Evolutionary conservation across 2,888 invertebrate genomes (phyloP), one percentile per base, ranked within the genome.

Genomic region (Apotomis capreana): DNA sequence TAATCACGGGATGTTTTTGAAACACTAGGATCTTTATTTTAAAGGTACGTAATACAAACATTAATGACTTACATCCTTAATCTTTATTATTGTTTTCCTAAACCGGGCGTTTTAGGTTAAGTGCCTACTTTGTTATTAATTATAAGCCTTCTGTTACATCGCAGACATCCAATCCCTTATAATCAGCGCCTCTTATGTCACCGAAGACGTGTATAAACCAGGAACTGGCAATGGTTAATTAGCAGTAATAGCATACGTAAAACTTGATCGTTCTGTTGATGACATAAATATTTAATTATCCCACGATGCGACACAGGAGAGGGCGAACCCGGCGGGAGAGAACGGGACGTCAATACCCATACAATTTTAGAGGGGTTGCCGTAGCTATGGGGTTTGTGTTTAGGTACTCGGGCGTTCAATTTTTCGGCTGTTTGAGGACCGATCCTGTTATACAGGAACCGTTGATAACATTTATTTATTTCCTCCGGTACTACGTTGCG

Each of bases 251-350:
- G 71, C 44, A 61, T 68, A 62, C 61, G 63, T 70, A 65, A 61
- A 63, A 60, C 59, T 67, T 63, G 67, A 72, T 72, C 68, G 68
- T 59, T 72, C 59, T 70, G 69, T 73, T 65, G 71, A 74, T 76
- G 71, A 74, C 74, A 89, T 92, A 90, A 90, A 92, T 92, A 91
- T 92, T 92, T 91, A 91, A 92, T 92, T 91, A 91, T 90, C 88
- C 87, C 89, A 90, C 88, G 89, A 87, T 87, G 79, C 84, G 80
- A 81, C 85, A 68, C 82, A 83, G 82, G 79, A 80, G 83, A 87
- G 90, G 90, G 92, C 86, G 87, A 85, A 79, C 79, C 82, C 76
- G 75, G 74, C 78, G 81, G 80, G 89, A 72, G 83, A 76, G 86
- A 92, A 84, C 80, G 88, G 86, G 92, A 91, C 78, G 79, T 86